Evolutionary conservation across 2,113 vertebrate genomes (phyloP).

Genomic region (Cathartes aura): DNA sequence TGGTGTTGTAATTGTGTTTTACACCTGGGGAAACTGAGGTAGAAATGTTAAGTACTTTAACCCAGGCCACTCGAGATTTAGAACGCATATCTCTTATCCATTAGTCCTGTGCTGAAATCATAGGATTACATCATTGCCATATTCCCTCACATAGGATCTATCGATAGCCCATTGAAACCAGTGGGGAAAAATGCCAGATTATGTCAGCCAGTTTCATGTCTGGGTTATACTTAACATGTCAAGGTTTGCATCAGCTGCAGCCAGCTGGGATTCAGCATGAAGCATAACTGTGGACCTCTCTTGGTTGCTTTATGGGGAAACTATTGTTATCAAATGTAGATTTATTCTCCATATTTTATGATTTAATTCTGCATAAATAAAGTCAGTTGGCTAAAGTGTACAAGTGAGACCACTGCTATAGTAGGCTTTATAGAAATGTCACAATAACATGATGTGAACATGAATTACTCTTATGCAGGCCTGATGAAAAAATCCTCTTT

Average conservation of each 20-base stretch:
- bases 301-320: background rate
- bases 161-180: constrained; percentile 20
- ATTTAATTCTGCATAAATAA: background rate
- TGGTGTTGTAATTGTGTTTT: background rate
- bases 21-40: background rate
- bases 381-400: background rate
- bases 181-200: constrained; percentile 31
- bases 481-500: constrained; percentile 11
- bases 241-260: background rate
- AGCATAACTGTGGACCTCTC: background rate
- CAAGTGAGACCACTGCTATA: background rate
- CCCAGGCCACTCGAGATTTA: background rate
- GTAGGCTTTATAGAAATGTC: background rate
- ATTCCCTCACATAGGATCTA: background rate
- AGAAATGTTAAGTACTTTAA: background rate
- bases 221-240: background rate
- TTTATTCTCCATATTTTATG: background rate
- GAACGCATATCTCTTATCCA: background rate
- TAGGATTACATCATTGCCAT: constrained; percentile 36
- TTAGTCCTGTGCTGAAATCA: constrained; percentile 32
- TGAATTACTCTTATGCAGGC: background rate
- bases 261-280: background rate
- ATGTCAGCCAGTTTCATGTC: constrained; percentile 8
- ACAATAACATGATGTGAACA: background rate
- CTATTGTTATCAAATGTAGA: background rate